Conservation (phyloP, 1,140 invertebrate genomes). For the Ditylenchus dipsaci region DNA sequence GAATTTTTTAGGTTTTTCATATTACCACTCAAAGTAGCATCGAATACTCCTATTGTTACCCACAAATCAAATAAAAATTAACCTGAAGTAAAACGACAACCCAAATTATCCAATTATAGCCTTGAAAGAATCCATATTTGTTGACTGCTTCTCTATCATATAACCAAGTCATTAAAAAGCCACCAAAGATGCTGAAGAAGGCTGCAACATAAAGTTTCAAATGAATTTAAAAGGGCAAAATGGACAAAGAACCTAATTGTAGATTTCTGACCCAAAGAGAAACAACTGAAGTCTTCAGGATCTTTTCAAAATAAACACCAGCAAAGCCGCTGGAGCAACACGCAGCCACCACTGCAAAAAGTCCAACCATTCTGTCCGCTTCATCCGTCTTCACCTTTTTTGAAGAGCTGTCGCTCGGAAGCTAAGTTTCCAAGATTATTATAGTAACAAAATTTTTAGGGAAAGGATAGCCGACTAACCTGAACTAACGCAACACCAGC, state of each 20-base stretch:
- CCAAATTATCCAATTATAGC: conserved; percentile 55
- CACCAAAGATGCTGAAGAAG: conserved; percentile 63
- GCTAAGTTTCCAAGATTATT: background rate
- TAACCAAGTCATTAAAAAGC: conserved; percentile 60
- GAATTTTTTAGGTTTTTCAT: no score
- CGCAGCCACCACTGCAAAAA: conserved; percentile 64
- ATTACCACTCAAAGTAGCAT: no score
- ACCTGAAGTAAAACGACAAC: conserved; percentile 55
- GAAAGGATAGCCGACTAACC: conserved; percentile 22
- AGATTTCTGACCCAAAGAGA: conserved; percentile 67
- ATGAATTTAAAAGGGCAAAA: background rate
- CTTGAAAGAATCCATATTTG: conserved; percentile 64
- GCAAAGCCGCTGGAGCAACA: conserved; percentile 68
- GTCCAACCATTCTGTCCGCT: conserved; percentile 57
- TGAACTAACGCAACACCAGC: conserved; percentile 63
- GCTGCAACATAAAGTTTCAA: conserved; percentile 52
- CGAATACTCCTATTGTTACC: no score
- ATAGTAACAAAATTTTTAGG: background rate
- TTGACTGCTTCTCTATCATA: conserved; percentile 62
- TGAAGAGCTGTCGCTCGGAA: conserved; percentile 15
- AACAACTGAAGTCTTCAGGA: conserved; percentile 64
- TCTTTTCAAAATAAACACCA: conserved; percentile 70
- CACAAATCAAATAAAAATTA: background rate
- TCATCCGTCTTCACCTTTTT: conserved; percentile 29
- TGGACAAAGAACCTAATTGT: conserved; percentile 63